These are phyloP conservation scores for Perca fluviatilis DNA, from an alignment of 2,113 vertebrate genomes.

Conservation along the genomic window DNA sequence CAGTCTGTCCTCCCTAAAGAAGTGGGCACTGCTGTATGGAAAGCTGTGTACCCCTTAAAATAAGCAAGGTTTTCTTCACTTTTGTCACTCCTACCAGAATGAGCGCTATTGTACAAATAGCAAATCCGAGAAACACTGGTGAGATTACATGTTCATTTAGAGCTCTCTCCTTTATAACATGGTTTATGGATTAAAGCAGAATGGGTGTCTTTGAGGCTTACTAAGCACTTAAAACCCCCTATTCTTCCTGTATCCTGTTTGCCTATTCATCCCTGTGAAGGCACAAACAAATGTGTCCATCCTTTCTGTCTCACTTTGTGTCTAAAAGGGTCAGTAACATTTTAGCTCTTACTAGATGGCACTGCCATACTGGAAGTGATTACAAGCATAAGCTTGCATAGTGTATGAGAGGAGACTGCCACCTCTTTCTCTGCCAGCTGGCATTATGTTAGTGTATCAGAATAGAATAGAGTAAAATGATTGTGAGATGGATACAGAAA, in stretches of 20 bases:
- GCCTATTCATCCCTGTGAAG: constrained; percentile 58
- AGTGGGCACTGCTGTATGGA: too few species aligned
- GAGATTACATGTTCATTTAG: constrained; percentile 76
- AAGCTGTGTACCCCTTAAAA: background rate
- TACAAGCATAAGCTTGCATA: constrained; percentile 58
- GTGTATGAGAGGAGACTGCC: constrained; percentile 30
- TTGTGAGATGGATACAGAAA: background rate
- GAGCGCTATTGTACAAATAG: constrained; percentile 5
- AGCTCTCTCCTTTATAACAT: constrained; percentile 63
- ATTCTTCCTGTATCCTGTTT: constrained; percentile 62
- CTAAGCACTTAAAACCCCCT: constrained; percentile 68
- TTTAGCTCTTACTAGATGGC: constrained; percentile 65
- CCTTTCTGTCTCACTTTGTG: constrained; percentile 37
- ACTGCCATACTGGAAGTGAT: constrained; percentile 60
- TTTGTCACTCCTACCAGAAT: background rate
- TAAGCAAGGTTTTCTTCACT: background rate
- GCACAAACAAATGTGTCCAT: constrained; percentile 70
- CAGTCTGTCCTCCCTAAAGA: background rate
- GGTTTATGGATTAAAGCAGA: constrained; percentile 71
- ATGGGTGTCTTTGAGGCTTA: constrained; percentile 73
- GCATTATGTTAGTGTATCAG: constrained; percentile 7
- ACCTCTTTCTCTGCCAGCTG: constrained; percentile 42
- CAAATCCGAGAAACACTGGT: constrained; percentile 39
- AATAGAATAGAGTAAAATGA: background rate
- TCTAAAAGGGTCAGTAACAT: constrained; percentile 61